Conservation (phyloP, 2,113 vertebrate species). For the Cyanoderma ruficeps region DNA sequence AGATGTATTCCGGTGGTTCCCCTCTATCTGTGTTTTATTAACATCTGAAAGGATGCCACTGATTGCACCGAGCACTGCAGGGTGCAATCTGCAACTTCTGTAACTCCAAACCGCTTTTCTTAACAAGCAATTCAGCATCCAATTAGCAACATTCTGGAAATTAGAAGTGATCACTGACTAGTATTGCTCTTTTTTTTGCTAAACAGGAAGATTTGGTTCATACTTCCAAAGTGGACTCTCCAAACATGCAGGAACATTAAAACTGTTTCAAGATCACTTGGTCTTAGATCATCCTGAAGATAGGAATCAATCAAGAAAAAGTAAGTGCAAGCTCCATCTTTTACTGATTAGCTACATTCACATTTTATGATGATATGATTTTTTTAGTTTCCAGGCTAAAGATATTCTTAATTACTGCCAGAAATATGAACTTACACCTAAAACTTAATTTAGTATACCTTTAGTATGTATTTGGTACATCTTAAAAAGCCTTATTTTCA, state of each 20-base stretch:
- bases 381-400: neutral
- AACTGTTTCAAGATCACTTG: neutral
- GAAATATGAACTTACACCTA: neutral
- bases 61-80: neutral
- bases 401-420: neutral
- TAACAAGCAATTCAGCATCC: neutral
- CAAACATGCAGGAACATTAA: neutral
- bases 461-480: neutral
- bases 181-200: neutral
- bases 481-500: neutral
- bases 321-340: neutral
- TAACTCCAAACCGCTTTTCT: neutral
- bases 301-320: neutral
- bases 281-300: neutral
- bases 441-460: neutral
- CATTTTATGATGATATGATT: neutral
- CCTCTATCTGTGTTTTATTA: neutral
- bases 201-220: neutral
- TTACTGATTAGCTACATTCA: neutral
- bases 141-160: neutral
- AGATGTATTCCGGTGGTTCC: neutral
- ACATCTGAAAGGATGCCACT: neutral
- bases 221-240: neutral
- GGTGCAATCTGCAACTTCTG: neutral
- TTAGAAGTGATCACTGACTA: neutral